Percentiles rank a stretch among this genome's conserved stretches.
phyloP scores from a whole-genome alignment of 1,140 invertebrate species.

The Augochlora pura region DNA sequence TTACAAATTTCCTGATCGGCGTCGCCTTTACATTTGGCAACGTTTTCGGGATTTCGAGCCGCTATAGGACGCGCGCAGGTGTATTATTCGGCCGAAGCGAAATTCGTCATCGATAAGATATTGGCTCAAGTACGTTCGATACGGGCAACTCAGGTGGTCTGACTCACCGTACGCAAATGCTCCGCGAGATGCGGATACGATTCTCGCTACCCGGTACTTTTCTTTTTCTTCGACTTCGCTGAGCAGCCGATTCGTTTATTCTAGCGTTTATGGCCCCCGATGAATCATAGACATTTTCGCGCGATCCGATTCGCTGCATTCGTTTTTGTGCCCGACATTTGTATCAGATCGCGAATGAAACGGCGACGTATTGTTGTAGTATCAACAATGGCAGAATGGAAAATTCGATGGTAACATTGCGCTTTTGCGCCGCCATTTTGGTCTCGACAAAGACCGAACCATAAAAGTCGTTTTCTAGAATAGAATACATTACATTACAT shows the following conservation, averaged over 20 bases:
- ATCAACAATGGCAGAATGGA: not conserved
- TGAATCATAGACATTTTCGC: not conserved
- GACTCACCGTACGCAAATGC: not conserved
- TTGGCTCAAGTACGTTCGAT: not conserved
- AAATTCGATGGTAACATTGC: too few relatives aligned
- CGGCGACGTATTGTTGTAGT: too few relatives aligned
- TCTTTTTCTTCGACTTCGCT: not conserved
- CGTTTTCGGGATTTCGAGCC: too few relatives aligned
- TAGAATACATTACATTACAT: too few relatives aligned
- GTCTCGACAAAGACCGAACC: not conserved
- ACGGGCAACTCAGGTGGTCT: constrained; percentile 2
- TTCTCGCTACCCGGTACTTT: not conserved
- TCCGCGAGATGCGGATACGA: not conserved
- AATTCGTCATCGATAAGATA: not conserved
- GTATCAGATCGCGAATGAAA: too few relatives aligned
- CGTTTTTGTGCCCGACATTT: too few relatives aligned
- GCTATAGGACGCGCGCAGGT: too few relatives aligned
- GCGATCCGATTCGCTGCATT: not conserved
- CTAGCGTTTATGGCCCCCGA: not conserved
- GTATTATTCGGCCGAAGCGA: not conserved
- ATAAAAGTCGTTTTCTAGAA: too few relatives aligned
- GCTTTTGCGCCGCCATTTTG: not conserved
- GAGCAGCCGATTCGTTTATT: not conserved
- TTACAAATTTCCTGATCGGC: too few relatives aligned
- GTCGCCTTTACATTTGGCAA: too few relatives aligned